Conservation (phyloP, 2,113 vertebrate genomes). For the Marmota monax region DNA sequence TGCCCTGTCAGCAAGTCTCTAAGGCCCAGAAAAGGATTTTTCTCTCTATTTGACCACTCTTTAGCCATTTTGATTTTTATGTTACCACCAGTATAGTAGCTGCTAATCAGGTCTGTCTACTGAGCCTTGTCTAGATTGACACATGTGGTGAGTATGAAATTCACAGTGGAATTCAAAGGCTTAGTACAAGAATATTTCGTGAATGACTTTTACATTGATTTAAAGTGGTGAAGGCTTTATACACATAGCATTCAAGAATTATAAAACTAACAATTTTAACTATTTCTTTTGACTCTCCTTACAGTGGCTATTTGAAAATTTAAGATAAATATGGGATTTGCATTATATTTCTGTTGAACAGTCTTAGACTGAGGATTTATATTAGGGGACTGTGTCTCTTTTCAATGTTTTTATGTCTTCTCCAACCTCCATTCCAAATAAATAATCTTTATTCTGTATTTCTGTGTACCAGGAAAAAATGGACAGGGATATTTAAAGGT, state of each 20-base stretch:
- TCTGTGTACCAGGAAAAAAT: not conserved
- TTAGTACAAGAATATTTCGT: too few relatives aligned
- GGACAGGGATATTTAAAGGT: not conserved
- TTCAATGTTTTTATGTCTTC: not conserved
- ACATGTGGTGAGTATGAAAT: too few relatives aligned
- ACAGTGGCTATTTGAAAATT: not conserved
- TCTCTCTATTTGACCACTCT: too few relatives aligned
- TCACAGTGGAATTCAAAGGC: too few relatives aligned
- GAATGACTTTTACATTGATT: not conserved
- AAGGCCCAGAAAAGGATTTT: too few relatives aligned
- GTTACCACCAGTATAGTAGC: too few relatives aligned
- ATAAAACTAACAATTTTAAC: not conserved
- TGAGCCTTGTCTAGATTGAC: too few relatives aligned
- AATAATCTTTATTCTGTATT: not conserved
- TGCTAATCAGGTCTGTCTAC: too few relatives aligned
- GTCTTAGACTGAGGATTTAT: not conserved
- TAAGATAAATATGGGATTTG: not conserved
- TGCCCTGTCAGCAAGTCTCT: too few relatives aligned
- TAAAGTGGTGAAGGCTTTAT: constrained; percentile 34
- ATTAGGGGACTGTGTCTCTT: not conserved
- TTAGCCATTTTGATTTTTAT: too few relatives aligned
- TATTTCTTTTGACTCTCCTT: not conserved
- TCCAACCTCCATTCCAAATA: not conserved
- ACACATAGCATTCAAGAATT: not conserved
- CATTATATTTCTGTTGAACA: not conserved